Percentiles rank a stretch among this genome's conserved stretches.
phyloP scores from a whole-genome alignment of 2,113 vertebrate species.

The Arvicanthis niloticus region DNA sequence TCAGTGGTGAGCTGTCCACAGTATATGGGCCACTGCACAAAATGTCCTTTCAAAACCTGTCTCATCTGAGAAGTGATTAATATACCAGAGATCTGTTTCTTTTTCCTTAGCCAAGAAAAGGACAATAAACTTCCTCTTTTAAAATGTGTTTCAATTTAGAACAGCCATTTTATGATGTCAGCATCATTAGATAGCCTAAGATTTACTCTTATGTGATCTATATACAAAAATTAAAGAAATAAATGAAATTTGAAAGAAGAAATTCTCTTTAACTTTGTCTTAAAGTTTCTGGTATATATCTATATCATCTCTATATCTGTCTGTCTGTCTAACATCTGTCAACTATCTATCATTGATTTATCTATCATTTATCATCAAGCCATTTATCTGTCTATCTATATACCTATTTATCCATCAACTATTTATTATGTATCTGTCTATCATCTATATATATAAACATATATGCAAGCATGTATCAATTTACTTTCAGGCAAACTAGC shows the following conservation, averaged over 20 bases:
- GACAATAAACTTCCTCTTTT: conserved; percentile 43
- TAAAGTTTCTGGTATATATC: not conserved
- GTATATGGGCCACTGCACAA: not conserved
- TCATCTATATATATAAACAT: not conserved
- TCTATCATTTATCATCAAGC: too few species aligned
- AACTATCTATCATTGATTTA: not conserved
- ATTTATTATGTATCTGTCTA: not conserved
- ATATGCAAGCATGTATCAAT: not conserved
- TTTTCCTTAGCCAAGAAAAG: conserved; percentile 38
- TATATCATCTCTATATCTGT: not conserved
- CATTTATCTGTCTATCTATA: too few species aligned
- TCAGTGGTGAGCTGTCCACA: not conserved
- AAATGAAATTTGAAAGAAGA: conserved; percentile 7
- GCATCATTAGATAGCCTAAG: not conserved
- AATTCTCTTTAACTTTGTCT: conserved; percentile 23
- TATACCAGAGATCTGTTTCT: conserved; percentile 4
- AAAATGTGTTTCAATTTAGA: conserved; percentile 39
- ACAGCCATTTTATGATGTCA: not conserved
- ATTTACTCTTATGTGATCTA: not conserved
- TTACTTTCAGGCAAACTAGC: not conserved
- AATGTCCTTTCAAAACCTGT: not conserved
- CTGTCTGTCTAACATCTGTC: not conserved
- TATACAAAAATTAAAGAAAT: conserved; percentile 11
- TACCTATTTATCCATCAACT: not conserved
- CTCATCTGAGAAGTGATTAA: not conserved